A percentile compares a stretch with the other conserved stretches of the same genome.
Conservation (phyloP, 2,113 vertebrate genomes). For the Orycteropus afer region DNA sequence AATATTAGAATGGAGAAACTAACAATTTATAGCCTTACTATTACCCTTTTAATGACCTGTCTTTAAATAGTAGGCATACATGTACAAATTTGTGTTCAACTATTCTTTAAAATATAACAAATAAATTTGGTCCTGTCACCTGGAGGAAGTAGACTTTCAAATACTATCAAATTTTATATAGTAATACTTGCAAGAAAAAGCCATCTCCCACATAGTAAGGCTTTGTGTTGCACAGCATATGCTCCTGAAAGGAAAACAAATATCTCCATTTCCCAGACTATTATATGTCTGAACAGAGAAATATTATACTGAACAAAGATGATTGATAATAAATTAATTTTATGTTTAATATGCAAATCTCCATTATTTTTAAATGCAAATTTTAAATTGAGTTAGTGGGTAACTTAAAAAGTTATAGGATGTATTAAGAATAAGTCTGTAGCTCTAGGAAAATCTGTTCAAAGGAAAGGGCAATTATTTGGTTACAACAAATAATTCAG, state of each 20-base stretch:
- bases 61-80: background rate
- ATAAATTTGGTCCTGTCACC: background rate
- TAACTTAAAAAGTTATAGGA: background rate
- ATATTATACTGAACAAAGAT: no score
- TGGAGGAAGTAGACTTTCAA: background rate
- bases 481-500: background rate
- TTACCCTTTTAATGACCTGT: background rate
- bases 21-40: background rate
- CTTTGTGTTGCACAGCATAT: background rate
- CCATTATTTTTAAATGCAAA: background rate
- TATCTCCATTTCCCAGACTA: background rate
- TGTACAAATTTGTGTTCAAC: background rate
- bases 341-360: constrained; percentile 11
- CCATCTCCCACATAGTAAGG: background rate
- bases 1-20: background rate
- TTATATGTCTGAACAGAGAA: background rate
- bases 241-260: background rate
- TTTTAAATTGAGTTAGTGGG: background rate
- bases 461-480: background rate
- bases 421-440: background rate
- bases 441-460: background rate
- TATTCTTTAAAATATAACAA: background rate
- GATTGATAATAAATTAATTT: background rate
- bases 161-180: background rate
- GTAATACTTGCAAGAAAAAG: background rate